phyloP scores from a whole-genome alignment of 2,797 vertebrate species.

The Scolopax rusticola region DNA sequence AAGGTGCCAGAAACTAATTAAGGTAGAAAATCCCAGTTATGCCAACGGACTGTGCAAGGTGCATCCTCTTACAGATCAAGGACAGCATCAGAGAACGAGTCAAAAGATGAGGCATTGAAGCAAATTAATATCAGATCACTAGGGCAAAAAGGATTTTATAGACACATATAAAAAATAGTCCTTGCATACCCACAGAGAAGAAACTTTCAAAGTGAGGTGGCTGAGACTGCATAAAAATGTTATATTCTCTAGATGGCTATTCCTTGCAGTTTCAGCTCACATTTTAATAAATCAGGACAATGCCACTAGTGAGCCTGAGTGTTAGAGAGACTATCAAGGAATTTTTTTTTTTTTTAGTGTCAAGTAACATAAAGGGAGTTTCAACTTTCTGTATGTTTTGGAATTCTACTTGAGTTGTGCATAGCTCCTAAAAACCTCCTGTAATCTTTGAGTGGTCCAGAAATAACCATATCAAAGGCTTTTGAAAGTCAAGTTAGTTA shows the following conservation, averaged over 20 bases:
- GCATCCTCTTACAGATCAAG: background rate
- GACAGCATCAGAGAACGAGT: background rate
- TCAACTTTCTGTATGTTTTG: background rate
- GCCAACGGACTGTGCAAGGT: background rate
- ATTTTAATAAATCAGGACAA: background rate
- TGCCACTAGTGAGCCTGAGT: background rate
- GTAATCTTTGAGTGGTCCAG: background rate
- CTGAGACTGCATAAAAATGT: background rate
- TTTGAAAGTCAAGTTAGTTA: conserved; percentile 62
- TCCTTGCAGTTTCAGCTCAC: background rate
- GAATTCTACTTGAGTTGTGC: background rate
- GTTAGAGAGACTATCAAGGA: background rate
- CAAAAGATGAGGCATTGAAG: background rate
- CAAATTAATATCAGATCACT: background rate
- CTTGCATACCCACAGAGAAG: background rate
- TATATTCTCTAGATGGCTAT: background rate
- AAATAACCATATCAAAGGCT: conserved; percentile 55
- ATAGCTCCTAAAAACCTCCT: background rate
- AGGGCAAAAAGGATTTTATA: background rate
- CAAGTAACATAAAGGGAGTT: background rate
- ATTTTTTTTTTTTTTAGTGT: background rate
- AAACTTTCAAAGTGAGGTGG: background rate
- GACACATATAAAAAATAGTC: background rate
- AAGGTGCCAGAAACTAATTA: conserved; percentile 52
- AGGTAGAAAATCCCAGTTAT: conserved; percentile 17